phyloP scores from a whole-genome alignment of 2,113 vertebrate genomes.

The Tretioscincus oriximinensis region DNA sequence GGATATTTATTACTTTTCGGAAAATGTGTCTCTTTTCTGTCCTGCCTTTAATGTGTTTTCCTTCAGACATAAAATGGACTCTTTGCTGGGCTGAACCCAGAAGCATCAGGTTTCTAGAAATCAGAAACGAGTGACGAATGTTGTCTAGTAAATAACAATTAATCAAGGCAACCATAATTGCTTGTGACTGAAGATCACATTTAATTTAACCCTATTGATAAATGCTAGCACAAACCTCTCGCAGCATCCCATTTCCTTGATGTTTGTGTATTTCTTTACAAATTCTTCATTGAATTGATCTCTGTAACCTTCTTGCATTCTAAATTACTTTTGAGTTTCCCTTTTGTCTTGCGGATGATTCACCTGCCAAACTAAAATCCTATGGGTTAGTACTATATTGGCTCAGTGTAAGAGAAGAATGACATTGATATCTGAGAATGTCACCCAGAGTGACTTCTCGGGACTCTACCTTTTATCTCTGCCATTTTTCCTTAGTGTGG shows the following conservation, averaged over 20 bases:
- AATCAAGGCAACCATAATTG: not conserved
- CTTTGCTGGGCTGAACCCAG: not conserved
- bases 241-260: not conserved
- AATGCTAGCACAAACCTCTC: not conserved
- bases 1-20: constrained; percentile 64
- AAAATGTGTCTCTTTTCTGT: constrained; percentile 22
- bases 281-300: not conserved
- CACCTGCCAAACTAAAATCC: not conserved
- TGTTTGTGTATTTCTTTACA: not conserved
- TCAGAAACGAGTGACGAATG: not conserved
- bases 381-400: not conserved
- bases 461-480: not conserved
- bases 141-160: not conserved
- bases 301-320: not conserved
- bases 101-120: not conserved
- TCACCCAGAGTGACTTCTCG: not conserved
- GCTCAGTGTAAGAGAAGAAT: too few species aligned
- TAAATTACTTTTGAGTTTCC: not conserved
- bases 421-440: not conserved
- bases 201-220: not conserved
- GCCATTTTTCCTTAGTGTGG: not conserved
- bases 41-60: constrained; percentile 7
- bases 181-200: not conserved
- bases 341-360: not conserved
- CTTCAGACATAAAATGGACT: not conserved